Evolutionary conservation across 2,113 vertebrate genomes (phyloP).

Genomic region (Natator depressus): DNA sequence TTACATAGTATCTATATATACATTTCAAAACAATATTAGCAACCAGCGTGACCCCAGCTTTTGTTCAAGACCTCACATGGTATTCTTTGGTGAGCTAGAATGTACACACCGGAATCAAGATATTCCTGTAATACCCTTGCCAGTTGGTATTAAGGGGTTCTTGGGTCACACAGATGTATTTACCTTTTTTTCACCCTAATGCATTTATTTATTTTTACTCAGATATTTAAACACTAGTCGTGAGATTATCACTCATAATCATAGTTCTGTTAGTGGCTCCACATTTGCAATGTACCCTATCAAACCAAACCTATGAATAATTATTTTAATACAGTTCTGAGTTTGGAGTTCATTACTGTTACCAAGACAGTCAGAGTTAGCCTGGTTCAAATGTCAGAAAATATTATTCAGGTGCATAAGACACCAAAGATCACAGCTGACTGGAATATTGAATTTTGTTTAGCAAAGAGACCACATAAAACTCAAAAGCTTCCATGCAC

Average conservation of each 20-base stretch:
- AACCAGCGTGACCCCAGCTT: too few relatives aligned
- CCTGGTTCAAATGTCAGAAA: constrained; percentile 79
- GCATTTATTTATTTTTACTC: not conserved
- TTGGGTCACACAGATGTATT: not conserved
- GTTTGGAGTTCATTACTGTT: constrained; percentile 63
- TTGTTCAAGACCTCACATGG: not conserved
- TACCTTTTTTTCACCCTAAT: not conserved
- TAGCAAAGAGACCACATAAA: constrained; percentile 64
- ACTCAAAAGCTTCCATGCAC: constrained; percentile 31
- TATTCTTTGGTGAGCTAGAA: too few relatives aligned
- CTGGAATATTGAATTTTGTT: constrained; percentile 74
- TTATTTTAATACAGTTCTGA: constrained; percentile 59
- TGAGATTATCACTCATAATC: not conserved
- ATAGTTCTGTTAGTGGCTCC: not conserved
- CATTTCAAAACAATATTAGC: too few relatives aligned
- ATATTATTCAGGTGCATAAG: constrained; percentile 72
- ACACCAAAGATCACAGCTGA: constrained; percentile 74
- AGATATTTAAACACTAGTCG: not conserved
- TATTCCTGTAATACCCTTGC: too few relatives aligned
- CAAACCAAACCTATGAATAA: constrained; percentile 19
- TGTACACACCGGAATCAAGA: too few relatives aligned
- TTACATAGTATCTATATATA: too few relatives aligned
- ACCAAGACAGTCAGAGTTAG: constrained; percentile 33
- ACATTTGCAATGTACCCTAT: not conserved
- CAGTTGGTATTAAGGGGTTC: too few relatives aligned